Evolutionary conservation across 2,888 invertebrate species (phyloP), one percentile per base, ranked within the genome.

Genomic region (Coenonympha arcania): DNA sequence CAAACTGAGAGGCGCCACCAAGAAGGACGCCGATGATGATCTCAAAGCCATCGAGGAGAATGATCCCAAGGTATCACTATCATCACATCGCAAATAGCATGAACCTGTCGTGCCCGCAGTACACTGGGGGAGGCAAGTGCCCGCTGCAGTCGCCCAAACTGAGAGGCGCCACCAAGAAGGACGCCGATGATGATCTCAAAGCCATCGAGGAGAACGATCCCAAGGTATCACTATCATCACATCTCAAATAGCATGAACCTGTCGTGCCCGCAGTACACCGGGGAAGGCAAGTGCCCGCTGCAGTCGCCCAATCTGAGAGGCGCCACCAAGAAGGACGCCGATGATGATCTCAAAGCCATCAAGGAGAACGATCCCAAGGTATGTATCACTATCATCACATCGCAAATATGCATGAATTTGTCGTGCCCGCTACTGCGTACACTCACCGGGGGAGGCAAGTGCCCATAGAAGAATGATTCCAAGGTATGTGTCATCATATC

Each of bases 221-320:
- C 4, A 20, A 33, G 31, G 43, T 43, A n/a, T n/a, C n/a, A n/a
- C n/a, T n/a, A n/a, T n/a, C n/a, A n/a, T n/a, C n/a, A n/a, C n/a
- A n/a, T n/a, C 73, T 59, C 63, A 68, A 52, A 76, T 86, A 48
- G 85, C 57, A 59, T 87, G 65, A 82, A 86, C 66, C 58, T 71
- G 28, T 48, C 57, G 1, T 85, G 85, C 22, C 73, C 76, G 0
- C 62, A 68, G 60, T 78, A 78, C 65, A 45, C 55, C 2, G 64
- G 64, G 11, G 63, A 52, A 6, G 66, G 69, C 0, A 43, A 40
- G 2, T 73, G 74, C 36, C 64, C 66, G 0, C 58, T 65, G 48
- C 59, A 55, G 58, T 55, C 30, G 58, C 63, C 28, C 62, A 68
- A 54, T 52, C 62, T 64, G 33, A 61, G 58, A 33, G 67, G 59